Evolutionary conservation across 2,888 invertebrate species (phyloP).

Genomic region (Ectropis crepuscularia): DNA sequence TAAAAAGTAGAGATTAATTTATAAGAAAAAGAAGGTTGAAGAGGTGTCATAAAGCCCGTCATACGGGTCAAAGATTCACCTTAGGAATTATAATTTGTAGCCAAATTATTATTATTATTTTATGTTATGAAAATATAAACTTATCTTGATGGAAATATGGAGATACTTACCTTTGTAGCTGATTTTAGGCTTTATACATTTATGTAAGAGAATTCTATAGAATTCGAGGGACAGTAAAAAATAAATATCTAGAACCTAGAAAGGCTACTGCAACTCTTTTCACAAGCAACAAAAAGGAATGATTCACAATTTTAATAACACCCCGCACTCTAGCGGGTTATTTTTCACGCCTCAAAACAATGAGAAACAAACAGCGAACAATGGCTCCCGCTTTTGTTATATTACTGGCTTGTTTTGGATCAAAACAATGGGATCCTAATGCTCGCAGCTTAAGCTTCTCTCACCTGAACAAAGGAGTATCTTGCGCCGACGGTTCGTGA

Average conservation of each 20-base stretch:
- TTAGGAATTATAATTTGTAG: too few species aligned
- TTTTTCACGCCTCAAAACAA: slow-evolving; percentile 24
- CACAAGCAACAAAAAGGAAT: slow-evolving; percentile 5
- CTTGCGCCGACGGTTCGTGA: slow-evolving; percentile 16
- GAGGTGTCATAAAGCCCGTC: too few species aligned
- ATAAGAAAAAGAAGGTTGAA: too few species aligned
- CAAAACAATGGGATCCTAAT: slow-evolving; percentile 22
- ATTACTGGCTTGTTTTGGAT: slow-evolving; percentile 22
- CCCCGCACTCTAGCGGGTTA: slow-evolving; percentile 7
- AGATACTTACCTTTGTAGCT: too few species aligned
- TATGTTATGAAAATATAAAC: too few species aligned
- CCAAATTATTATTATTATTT: too few species aligned
- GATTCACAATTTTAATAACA: slow-evolving; percentile 18
- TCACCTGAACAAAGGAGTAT: slow-evolving; percentile 31
- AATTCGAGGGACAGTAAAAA: too few species aligned
- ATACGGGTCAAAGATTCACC: too few species aligned
- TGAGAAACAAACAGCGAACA: slow-evolving; percentile 21
- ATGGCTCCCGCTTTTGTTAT: slow-evolving; percentile 22
- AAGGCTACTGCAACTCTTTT: background rate
- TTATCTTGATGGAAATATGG: too few species aligned
- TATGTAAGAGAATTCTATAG: too few species aligned
- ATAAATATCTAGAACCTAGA: background rate
- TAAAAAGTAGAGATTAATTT: too few species aligned
- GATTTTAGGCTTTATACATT: too few species aligned
- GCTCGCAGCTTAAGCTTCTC: slow-evolving; percentile 23